Evolutionary conservation across 1,140 invertebrate genomes (phyloP).

Genomic region (Zelostemma sp.): DNA sequence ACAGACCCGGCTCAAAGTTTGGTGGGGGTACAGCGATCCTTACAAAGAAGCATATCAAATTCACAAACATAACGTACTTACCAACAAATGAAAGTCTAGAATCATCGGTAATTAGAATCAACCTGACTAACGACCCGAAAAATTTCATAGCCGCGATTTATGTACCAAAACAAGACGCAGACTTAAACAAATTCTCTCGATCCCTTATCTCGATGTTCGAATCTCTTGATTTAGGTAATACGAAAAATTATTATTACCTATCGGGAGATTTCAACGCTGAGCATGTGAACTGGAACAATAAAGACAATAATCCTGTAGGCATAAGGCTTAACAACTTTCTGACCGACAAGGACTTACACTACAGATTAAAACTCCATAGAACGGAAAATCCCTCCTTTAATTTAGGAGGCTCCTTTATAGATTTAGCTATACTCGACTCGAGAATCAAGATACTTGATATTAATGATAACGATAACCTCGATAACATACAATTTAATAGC

Average conservation of each 20-base stretch:
- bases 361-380: too few relatives aligned
- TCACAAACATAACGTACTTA: conserved; percentile 10
- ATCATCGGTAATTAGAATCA: background rate
- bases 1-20: conserved; percentile 12
- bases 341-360: too few relatives aligned
- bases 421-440: background rate
- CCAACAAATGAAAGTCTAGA: background rate
- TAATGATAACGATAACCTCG: too few relatives aligned
- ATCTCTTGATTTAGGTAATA: background rate
- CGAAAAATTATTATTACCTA: conserved; percentile 13
- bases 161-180: too few relatives aligned
- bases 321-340: background rate
- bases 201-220: too few relatives aligned
- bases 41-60: conserved; percentile 25
- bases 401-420: background rate
- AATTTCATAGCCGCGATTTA: too few relatives aligned
- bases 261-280: conserved; percentile 8
- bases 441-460: conserved; percentile 10
- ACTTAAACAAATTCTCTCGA: background rate
- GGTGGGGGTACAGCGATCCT: conserved; percentile 36
- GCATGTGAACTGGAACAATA: background rate
- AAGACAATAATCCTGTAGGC: background rate
- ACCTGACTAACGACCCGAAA: too few relatives aligned
- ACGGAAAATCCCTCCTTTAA: background rate
- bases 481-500: too few relatives aligned